A percentile compares a stretch with the other conserved stretches of the same genome.
phyloP scores from a whole-genome alignment of 30 jellyfish, hydroid and myxozoan genomes.

The Hydractinia echinata region DNA sequence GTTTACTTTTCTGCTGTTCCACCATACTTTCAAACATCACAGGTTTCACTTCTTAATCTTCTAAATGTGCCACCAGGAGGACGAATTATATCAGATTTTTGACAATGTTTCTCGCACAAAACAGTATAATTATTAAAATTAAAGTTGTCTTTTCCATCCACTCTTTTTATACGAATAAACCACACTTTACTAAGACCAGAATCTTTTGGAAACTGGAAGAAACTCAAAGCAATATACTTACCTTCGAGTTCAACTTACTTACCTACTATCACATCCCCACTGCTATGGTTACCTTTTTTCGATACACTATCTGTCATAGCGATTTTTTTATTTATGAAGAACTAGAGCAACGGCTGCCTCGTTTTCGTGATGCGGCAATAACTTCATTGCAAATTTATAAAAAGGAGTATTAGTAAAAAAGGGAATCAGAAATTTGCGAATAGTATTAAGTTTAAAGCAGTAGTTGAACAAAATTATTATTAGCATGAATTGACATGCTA shows the following conservation, averaged over 20 bases:
- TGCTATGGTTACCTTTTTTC: not conserved
- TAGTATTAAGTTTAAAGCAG: too few species aligned
- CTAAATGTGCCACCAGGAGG: too few species aligned
- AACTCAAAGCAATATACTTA: constrained; percentile 3
- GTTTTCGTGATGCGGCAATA: constrained; percentile 6
- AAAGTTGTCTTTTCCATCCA: constrained; percentile 9
- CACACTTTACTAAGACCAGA: constrained; percentile 9
- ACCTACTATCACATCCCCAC: too few species aligned
- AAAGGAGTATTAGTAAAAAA: too few species aligned
- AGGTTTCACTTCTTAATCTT: too few species aligned
- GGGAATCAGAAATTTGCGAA: too few species aligned
- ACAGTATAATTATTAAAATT: not conserved
- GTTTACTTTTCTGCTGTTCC: too few species aligned
- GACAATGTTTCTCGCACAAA: constrained; percentile 3
- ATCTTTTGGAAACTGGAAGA: constrained; percentile 11
- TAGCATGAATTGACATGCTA: too few species aligned
- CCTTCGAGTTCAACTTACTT: constrained; percentile 8
- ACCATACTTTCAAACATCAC: too few species aligned
- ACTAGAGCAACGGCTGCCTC: constrained; percentile 11
- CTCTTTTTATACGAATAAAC: constrained; percentile 1
- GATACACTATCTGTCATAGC: constrained; percentile 5
- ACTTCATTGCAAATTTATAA: not conserved
- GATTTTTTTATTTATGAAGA: constrained; percentile 1
- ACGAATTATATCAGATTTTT: too few species aligned
- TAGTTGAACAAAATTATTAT: too few species aligned